phyloP scores from a whole-genome alignment of 2,113 vertebrate species.

The Polypterus senegalus region DNA sequence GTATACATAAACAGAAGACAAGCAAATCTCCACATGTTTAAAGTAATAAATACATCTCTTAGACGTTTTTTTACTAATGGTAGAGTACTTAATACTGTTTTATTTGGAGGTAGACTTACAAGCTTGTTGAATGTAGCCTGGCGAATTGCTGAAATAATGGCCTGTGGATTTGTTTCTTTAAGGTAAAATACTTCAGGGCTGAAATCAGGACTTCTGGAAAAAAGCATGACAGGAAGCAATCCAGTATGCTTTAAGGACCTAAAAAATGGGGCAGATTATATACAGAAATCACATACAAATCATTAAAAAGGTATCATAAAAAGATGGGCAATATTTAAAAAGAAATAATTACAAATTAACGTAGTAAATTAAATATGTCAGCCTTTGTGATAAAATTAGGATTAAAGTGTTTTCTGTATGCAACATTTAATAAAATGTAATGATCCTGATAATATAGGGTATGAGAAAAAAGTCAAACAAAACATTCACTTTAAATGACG shows the following conservation, averaged over 20 bases:
- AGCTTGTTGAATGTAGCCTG: conserved; percentile 47
- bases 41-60: no score
- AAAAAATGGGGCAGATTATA: conserved; percentile 7
- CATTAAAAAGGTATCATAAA: background rate
- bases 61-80: no score
- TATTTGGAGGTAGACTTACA: conserved; percentile 45
- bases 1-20: no score
- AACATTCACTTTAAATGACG: no score
- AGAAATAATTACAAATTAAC: background rate
- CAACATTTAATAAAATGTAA: no score
- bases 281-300: background rate
- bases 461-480: no score
- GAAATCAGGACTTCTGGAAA: conserved; percentile 39
- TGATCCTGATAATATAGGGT: no score
- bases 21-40: no score
- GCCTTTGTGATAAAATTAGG: no score
- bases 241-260: conserved; percentile 55
- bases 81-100: background rate
- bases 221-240: conserved; percentile 59
- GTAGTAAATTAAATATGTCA: background rate
- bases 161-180: conserved; percentile 23
- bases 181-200: conserved; percentile 35
- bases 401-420: no score
- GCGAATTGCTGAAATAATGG: conserved; percentile 48
- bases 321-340: background rate